Evolutionary conservation across 2,113 vertebrate species (phyloP).

Genomic region (Tetraodon nigroviridis): DNA sequence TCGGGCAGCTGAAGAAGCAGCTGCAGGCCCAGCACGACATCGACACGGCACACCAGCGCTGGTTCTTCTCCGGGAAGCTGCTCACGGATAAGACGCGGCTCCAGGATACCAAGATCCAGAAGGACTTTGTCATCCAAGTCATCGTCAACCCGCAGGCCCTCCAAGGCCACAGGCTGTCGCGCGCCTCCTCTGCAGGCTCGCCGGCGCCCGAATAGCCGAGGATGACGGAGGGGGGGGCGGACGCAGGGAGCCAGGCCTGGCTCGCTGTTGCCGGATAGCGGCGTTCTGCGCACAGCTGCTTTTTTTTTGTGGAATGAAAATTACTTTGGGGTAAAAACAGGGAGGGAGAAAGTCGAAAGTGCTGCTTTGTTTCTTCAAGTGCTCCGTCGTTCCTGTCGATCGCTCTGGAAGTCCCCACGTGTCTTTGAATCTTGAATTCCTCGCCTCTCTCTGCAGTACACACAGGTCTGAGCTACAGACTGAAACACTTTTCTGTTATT

Average conservation of each 20-base stretch:
- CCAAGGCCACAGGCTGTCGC: conserved; percentile 35
- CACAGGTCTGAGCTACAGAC: not conserved
- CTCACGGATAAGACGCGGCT: conserved; percentile 94
- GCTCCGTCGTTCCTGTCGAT: conserved; percentile 15
- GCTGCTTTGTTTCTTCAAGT: conserved; percentile 49
- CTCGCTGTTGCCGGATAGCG: conserved; percentile 34
- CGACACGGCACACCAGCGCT: conserved; percentile 86
- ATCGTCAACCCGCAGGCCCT: conserved; percentile 87
- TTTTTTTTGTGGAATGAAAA: conserved; percentile 10
- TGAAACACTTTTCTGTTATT: conserved; percentile 9
- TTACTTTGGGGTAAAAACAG: conserved; percentile 7
- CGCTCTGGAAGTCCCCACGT: conserved; percentile 17
- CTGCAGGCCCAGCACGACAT: conserved; percentile 90
- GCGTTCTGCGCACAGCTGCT: conserved; percentile 15
- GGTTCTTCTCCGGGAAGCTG: conserved; percentile 98
- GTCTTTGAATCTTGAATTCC: conserved; percentile 13
- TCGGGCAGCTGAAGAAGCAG: conserved; percentile 94
- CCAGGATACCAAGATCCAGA: conserved; percentile 98
- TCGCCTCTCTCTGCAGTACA: not conserved
- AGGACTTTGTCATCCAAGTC: conserved; percentile 98
- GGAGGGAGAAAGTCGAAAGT: conserved; percentile 42
- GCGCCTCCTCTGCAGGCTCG: conserved; percentile 56
- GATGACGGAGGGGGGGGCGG: not conserved
- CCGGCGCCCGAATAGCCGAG: conserved; percentile 38
- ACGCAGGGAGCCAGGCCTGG: conserved; percentile 10